Percentiles rank a stretch among this genome's conserved stretches.
Evolutionary conservation across 2,888 invertebrate genomes (phyloP).

Genomic region (Drosophila mimica): DNA sequence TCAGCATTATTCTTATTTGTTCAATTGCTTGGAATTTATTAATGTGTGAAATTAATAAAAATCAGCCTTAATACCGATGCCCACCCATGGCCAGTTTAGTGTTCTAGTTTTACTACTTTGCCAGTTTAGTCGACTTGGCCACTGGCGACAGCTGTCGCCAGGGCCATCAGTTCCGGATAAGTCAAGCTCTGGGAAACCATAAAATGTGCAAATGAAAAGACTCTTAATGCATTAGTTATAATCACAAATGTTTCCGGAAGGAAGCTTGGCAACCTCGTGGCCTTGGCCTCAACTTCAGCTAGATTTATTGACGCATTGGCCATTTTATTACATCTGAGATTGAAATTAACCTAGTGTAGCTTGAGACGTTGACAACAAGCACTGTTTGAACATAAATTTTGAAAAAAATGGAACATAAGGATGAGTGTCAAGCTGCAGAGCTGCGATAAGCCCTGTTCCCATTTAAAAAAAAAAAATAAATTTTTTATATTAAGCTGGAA

Average conservation of each 20-base stretch:
- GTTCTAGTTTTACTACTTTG: conserved; percentile 64
- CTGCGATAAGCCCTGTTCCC: not conserved
- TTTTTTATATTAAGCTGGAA: not conserved
- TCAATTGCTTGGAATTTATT: conserved; percentile 71
- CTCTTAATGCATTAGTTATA: conserved; percentile 72
- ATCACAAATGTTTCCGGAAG: conserved; percentile 27
- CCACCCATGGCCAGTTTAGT: conserved; percentile 22
- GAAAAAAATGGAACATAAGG: not conserved
- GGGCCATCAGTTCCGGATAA: not conserved
- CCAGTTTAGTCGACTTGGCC: conserved; percentile 5
- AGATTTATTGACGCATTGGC: conserved; percentile 31
- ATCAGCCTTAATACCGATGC: conserved; percentile 52
- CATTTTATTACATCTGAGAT: not conserved
- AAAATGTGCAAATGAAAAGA: conserved; percentile 70
- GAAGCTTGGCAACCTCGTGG: not conserved
- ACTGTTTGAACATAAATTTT: not conserved
- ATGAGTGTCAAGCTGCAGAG: not conserved
- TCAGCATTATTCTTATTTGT: conserved; percentile 13
- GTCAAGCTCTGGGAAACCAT: conserved; percentile 42
- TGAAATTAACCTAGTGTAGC: not conserved
- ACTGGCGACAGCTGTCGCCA: conserved; percentile 62
- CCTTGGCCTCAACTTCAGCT: conserved; percentile 8
- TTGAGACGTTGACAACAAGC: not conserved
- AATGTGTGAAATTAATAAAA: conserved; percentile 78
- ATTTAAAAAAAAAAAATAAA: not conserved